Conservation (phyloP, 2,113 vertebrate species). For the Brevimyrus niger region DNA sequence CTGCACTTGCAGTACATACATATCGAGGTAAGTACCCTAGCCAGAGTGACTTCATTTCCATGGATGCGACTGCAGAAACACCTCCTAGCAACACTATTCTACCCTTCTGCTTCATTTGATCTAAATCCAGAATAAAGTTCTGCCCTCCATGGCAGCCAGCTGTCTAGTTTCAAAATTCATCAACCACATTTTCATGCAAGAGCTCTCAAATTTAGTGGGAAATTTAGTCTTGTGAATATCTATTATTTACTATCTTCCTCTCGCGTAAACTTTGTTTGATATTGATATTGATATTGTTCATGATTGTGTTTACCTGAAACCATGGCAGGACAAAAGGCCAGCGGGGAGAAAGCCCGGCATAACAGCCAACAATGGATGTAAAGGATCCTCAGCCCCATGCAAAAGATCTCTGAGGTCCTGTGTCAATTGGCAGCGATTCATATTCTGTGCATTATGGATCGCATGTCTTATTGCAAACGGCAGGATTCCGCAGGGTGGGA, state of each 20-base stretch:
- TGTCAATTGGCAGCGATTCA: conserved; percentile 11
- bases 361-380: neutral
- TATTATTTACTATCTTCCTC: neutral
- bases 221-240: neutral
- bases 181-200: neutral
- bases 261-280: neutral
- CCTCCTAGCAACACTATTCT: neutral
- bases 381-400: neutral
- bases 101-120: neutral
- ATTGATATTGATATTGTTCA: neutral
- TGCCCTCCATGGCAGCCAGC: neutral
- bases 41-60: neutral
- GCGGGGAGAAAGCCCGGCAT: neutral
- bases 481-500: neutral
- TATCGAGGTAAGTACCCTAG: neutral
- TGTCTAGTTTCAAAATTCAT: neutral
- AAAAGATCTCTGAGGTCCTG: neutral
- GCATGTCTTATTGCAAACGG: neutral
- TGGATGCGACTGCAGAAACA: neutral
- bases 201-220: neutral
- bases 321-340: neutral
- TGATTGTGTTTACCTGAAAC: neutral
- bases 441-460: conserved; percentile 11
- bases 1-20: neutral
- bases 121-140: neutral